phyloP scores from a whole-genome alignment of 2,888 invertebrate genomes.

The Pollenia amentaria region DNA sequence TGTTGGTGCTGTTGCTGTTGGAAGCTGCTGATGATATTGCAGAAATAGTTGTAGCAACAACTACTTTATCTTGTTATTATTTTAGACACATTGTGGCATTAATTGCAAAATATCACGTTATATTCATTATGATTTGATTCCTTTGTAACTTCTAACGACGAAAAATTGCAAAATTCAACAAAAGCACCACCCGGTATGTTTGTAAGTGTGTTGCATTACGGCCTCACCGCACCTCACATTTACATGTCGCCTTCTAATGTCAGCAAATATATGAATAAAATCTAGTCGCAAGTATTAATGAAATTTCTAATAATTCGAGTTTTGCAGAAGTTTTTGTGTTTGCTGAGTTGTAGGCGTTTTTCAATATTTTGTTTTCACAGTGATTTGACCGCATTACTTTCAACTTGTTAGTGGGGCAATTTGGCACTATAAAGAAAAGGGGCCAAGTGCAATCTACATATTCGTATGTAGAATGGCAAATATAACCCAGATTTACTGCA shows the following conservation, averaged over 20 bases:
- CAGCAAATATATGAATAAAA: slow-evolving; percentile 12
- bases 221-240: slow-evolving; percentile 15
- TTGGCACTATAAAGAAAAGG: slow-evolving; percentile 25
- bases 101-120: slow-evolving; percentile 71
- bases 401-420: slow-evolving; percentile 51
- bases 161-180: slow-evolving; percentile 9
- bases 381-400: slow-evolving; percentile 65
- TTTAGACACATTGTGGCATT: slow-evolving; percentile 70
- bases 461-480: slow-evolving; percentile 4
- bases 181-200: slow-evolving; percentile 28
- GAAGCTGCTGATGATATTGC: slow-evolving; percentile 22
- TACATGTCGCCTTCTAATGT: slow-evolving; percentile 58
- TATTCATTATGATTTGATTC: slow-evolving; percentile 57
- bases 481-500: slow-evolving; percentile 39
- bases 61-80: slow-evolving; percentile 51
- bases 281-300: slow-evolving; percentile 34
- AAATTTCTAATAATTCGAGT: slow-evolving; percentile 48
- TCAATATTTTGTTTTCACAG: slow-evolving; percentile 28
- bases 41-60: slow-evolving; percentile 19
- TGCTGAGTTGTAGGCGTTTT: slow-evolving; percentile 58
- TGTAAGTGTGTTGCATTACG: not conserved
- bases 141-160: slow-evolving; percentile 8
- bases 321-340: not conserved
- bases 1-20: slow-evolving; percentile 17
- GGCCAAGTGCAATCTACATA: slow-evolving; percentile 60